Evolutionary conservation across 64 coral and sea anemone species (phyloP).

Genomic region (Acropora yongei): DNA sequence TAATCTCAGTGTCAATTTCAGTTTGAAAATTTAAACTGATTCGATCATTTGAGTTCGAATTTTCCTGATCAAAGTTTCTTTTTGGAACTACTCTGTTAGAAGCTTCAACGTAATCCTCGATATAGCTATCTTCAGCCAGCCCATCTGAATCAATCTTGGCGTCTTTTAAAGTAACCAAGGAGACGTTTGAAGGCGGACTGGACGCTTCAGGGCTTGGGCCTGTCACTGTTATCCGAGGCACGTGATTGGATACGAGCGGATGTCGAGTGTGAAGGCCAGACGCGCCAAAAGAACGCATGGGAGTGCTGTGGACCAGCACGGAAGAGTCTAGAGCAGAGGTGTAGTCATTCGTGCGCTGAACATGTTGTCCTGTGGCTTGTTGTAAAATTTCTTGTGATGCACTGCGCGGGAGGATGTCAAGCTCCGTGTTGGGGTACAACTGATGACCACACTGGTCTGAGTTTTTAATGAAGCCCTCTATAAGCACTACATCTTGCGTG

Average conservation of each 20-base stretch:
- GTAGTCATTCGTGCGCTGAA: background rate
- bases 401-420: slow-evolving; percentile 45
- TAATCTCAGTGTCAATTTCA: background rate
- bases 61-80: background rate
- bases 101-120: background rate
- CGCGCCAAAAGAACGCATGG: background rate
- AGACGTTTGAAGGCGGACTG: slow-evolving; percentile 53
- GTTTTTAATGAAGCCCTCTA: slow-evolving; percentile 15
- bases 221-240: slow-evolving; percentile 73
- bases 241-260: slow-evolving; percentile 32
- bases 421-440: slow-evolving; percentile 31
- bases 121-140: background rate
- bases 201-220: slow-evolving; percentile 51
- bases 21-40: background rate
- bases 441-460: slow-evolving; percentile 9
- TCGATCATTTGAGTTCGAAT: background rate
- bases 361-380: background rate
- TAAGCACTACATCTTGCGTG: background rate
- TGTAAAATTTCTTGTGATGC: slow-evolving; percentile 47
- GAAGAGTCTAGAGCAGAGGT: slow-evolving; percentile 5
- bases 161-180: background rate
- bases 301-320: slow-evolving; percentile 33
- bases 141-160: background rate
- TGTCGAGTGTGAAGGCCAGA: slow-evolving; percentile 4
- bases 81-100: background rate